Base-by-base conservation (phyloP, 2,888 invertebrate genomes). In the Psylliodes chrysocephalus region DNA sequence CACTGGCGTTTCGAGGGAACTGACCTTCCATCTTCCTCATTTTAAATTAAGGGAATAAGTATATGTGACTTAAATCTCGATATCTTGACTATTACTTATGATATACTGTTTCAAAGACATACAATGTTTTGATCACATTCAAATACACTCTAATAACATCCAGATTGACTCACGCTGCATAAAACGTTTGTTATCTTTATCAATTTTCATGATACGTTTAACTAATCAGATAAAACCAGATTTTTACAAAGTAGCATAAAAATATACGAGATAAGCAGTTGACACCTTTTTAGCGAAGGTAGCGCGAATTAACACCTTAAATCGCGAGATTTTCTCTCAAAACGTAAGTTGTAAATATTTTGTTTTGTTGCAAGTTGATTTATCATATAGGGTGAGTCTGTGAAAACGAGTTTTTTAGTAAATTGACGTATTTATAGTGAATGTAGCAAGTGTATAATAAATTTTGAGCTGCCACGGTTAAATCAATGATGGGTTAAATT, bases 161-260 rank as follows among this genome's bases (percentile, higher is more conserved):
- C n/a, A n/a, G n/a, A n/a, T n/a, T n/a, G n/a, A n/a, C n/a, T n/a
- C n/a, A n/a, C n/a, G n/a, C n/a, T n/a, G n/a, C n/a, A n/a, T n/a
- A n/a, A n/a, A n/a, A 15, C 18, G 4, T 42, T 14, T 42, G 49
- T 49, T 49, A 49, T 49, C 49, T 42, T 17, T 42, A 49, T 49
- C 28, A 28, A 28, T 49, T 15, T 28, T 7, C n/a, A 15, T 30
- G 28, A 49, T 17, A 49, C 15, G 6, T 15, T 28, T 49, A 15
- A 49, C 14, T 49, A 28, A 49, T 49, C 28, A 14, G 49, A 49
- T 49, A 49, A 49, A 49, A 19, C 5, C 10, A 25, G n/a, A 22
- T 46, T 46, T 17, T 44, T 44, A 18, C 8, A 3, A 10, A 18
- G 44, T 44, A 17, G 2, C 17, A 18, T 14, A 15, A 17, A 44